Base-by-base conservation (phyloP, 2,113 vertebrate genomes). In the Rhinichthys klamathensis region DNA sequence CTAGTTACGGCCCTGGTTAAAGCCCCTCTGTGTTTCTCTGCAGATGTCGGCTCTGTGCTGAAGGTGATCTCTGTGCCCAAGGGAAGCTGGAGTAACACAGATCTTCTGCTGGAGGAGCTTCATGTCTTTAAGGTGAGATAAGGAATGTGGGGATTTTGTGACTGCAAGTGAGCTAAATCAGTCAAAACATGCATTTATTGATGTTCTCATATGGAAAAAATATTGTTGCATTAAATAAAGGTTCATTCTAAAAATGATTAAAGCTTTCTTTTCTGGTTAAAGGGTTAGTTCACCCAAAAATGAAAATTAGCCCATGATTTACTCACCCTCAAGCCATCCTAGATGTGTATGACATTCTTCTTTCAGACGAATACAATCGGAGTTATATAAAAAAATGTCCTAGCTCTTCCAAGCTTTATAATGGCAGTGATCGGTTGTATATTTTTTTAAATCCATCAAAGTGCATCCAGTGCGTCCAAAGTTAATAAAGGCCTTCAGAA, bases 51-150 rank as follows among this genome's bases (percentile, higher is more conserved):
- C 65, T 96, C 97, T 0, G 96, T 99, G 30, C 90, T 99, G 84
- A 99, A 99, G 91, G 97, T 99, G 75, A 97, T 99, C 91, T 97
- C 96, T 0, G 95, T 98, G 27, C 97, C 97, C 72, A 98, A 95
- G 88, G 96, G 96, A 77, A 95, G 93, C 88, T 94, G 95, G 95
- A 95, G 96, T 30, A 96, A 90, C 84, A 95, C 96, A 61, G 97
- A 99, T 86, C 94, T 99, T 89, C 93, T 98, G 9, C 93, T 99
- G 83, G 98, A 99, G 89, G 97, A 99, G 86, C 91, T 99, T 67
- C 97, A 98, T 49, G 94, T 98, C 69, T 99, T 99, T 90, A 97
- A 98, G 95, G 98, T 99, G 90, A 93, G 94, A 84, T 10, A 38
- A 18, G 6, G 30, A 25, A 8, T 82, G 32, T 41, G 8, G 41